A percentile compares a stretch with the other conserved stretches of the same genome.
Conservation (phyloP, 2,113 vertebrate species). For the Chaenogobius annularis region DNA sequence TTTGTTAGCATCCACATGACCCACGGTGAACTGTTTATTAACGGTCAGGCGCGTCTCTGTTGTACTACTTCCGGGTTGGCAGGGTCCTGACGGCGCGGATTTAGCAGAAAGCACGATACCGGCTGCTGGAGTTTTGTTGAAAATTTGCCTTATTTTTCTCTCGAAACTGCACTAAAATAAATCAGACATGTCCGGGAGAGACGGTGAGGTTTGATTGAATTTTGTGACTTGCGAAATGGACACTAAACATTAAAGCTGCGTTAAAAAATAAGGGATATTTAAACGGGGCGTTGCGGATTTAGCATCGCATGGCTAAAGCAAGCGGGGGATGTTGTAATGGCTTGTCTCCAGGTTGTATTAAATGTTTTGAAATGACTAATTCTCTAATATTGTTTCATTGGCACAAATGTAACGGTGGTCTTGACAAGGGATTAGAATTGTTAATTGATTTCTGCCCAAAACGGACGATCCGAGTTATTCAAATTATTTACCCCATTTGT, state of each 20-base stretch:
- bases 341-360: background rate
- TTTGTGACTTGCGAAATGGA: background rate
- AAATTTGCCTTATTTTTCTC: background rate
- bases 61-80: slow-evolving; percentile 57
- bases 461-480: no score
- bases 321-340: background rate
- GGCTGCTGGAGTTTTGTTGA: background rate
- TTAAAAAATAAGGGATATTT: background rate
- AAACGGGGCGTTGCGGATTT: background rate
- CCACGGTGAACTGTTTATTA: background rate
- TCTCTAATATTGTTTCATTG: background rate
- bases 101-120: background rate
- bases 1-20: slow-evolving; percentile 10
- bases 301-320: background rate
- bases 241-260: background rate
- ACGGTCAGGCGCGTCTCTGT: slow-evolving; percentile 38
- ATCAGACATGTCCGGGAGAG: slow-evolving; percentile 79
- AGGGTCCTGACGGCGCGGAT: slow-evolving; percentile 63
- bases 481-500: no score
- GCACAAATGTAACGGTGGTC: background rate
- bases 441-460: no score
- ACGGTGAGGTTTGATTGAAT: slow-evolving; percentile 60
- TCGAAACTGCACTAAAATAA: background rate
- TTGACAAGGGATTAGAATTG: no score
- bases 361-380: background rate